phyloP scores from a whole-genome alignment of 2,888 invertebrate genomes.

The Drosophila lacicola region DNA sequence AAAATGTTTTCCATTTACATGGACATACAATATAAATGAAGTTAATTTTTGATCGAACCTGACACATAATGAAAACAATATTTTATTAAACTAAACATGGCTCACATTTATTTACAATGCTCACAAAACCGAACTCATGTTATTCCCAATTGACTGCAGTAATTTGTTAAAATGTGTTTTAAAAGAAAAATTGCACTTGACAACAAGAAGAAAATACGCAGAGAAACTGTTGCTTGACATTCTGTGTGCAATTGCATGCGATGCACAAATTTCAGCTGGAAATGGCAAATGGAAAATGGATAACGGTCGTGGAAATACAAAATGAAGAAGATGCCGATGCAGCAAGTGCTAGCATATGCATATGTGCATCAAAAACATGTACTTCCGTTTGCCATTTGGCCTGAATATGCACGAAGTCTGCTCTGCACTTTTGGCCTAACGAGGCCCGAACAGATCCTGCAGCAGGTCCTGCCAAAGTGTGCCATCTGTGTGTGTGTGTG shows the following conservation, averaged over 20 bases:
- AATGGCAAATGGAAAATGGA: slow-evolving; percentile 20
- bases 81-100: too few species aligned
- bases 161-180: slow-evolving; percentile 10
- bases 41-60: too few species aligned
- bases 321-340: slow-evolving; percentile 18
- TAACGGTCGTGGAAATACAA: slow-evolving; percentile 24
- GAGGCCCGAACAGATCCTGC: slow-evolving; percentile 40
- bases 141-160: slow-evolving; percentile 9
- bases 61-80: too few species aligned
- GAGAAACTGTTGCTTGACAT: slow-evolving; percentile 8
- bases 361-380: slow-evolving; percentile 53
- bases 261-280: slow-evolving; percentile 15
- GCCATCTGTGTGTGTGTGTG: not conserved
- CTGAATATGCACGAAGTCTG: slow-evolving; percentile 36
- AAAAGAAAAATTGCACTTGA: not conserved
- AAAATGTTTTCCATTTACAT: too few species aligned
- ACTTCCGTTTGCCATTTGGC: slow-evolving; percentile 56
- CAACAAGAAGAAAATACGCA: slow-evolving; percentile 1
- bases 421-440: slow-evolving; percentile 42
- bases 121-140: not conserved
- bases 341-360: slow-evolving; percentile 40
- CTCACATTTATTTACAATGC: slow-evolving; percentile 4
- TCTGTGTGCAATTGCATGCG: not conserved
- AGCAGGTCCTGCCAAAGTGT: slow-evolving; percentile 22
- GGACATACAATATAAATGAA: too few species aligned